Evolutionary conservation across 2,888 invertebrate species (phyloP).

Genomic region (Epirrita christyi): DNA sequence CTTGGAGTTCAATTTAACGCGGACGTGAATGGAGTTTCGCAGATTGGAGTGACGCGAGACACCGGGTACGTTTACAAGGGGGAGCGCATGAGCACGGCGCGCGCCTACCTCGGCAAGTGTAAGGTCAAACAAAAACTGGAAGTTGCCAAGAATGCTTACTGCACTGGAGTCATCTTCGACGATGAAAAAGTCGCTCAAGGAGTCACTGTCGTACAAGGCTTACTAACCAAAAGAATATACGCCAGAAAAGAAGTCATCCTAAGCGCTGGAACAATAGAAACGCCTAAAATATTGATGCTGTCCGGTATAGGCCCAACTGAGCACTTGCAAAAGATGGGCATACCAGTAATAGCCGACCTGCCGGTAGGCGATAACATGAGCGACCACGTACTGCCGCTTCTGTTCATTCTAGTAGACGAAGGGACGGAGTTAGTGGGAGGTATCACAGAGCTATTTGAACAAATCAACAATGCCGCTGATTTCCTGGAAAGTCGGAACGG

Average conservation of each 20-base stretch:
- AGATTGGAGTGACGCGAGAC: conserved; percentile 58
- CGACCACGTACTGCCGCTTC: conserved; percentile 56
- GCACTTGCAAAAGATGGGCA: conserved; percentile 44
- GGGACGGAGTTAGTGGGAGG: conserved; percentile 19
- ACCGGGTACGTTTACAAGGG: conserved; percentile 57
- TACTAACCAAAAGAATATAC: conserved; percentile 36
- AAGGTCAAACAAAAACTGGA: conserved; percentile 49
- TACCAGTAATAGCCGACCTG: conserved; percentile 38
- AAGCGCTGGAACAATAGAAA: conserved; percentile 62
- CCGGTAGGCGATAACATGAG: conserved; percentile 62
- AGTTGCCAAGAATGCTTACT: conserved; percentile 54
- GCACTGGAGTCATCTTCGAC: conserved; percentile 58
- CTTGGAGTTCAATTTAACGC: conserved; percentile 50
- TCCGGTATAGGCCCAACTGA: conserved; percentile 64
- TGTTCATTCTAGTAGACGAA: conserved; percentile 50
- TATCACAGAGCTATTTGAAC: conserved; percentile 7
- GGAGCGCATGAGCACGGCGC: conserved; percentile 60
- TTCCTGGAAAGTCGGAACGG: conserved; percentile 45
- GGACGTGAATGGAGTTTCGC: conserved; percentile 61
- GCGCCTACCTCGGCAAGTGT: conserved; percentile 52
- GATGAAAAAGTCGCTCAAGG: conserved; percentile 50
- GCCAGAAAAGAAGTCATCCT: conserved; percentile 61
- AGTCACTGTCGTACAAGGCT: conserved; percentile 45
- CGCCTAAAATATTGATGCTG: conserved; percentile 63
- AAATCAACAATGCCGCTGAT: conserved; percentile 32